Base-by-base conservation (phyloP, 2,797 vertebrate genomes). In the Macrochelys suwanniensis region DNA sequence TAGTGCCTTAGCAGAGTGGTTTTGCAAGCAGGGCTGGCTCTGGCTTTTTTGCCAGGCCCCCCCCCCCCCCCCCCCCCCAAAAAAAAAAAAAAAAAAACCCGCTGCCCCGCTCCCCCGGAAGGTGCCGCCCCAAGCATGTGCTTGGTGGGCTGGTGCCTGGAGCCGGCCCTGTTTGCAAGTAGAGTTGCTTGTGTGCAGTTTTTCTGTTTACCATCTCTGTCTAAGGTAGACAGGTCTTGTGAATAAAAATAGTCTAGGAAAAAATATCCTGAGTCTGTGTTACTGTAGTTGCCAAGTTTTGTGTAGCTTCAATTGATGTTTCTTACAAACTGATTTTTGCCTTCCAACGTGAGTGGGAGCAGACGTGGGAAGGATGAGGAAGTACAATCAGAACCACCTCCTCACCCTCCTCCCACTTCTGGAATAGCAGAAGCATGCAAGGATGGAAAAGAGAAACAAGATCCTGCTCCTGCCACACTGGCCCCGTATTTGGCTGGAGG, bases 211-310 rank as follows among this genome's bases (percentile, higher is more conserved):
- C 33, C 16, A 68, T 37, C 31, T 65, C 61, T 37, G 8, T 10
- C 33, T 42, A 42, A 42, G n/a, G 11, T 71, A 42, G 68, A 23
- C 5, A 6, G 19, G 37, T 82, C 74, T 78, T 16, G 1, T 80
- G 68, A 90, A 25, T 94, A 16, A 93, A 92, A 87, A 89, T 3
- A 42, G 47, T 25, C 76, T 1, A 82, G 54, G 85, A 90, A 86
- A 92, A 45, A 80, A 76, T 12, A 81, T 25, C 5, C 33, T 83
- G 57, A 77, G 26, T 92, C 90, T 94, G 53, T 95, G 49, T 17
- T 15, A 3, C 74, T 91, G 47, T 26, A 82, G 2, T 42, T 90
- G 23, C 15, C 87, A 56, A 53, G 31, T 31, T 65, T 92, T 59
- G 37, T 88, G 33, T 68, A 68, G 17, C 65, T 68, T 37, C 65